Conservation (phyloP, 2,113 vertebrate genomes). For the Oriolus oriolus region DNA sequence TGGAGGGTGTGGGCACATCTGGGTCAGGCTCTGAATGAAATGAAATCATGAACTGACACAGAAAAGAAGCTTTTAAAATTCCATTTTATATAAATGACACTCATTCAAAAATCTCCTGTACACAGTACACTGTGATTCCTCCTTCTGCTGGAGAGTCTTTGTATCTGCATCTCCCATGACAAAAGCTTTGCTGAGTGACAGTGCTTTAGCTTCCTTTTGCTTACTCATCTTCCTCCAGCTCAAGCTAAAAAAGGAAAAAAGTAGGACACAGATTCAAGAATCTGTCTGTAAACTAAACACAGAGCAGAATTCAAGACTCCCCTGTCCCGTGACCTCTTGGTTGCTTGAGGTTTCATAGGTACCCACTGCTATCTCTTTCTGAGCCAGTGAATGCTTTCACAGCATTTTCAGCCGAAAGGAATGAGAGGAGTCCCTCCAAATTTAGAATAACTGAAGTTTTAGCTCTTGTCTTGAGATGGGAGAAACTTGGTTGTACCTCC, state of each 20-base stretch:
- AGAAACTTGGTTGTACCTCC: neutral
- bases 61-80: neutral
- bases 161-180: neutral
- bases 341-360: neutral
- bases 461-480: neutral
- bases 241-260: neutral
- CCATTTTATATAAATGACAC: neutral
- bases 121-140: neutral
- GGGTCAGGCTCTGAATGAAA: neutral
- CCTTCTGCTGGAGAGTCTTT: neutral
- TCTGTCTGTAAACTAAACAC: neutral
- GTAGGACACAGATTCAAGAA: neutral
- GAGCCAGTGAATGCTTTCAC: neutral
- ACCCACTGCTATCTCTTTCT: neutral
- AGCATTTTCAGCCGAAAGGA: neutral
- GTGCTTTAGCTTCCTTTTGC: neutral
- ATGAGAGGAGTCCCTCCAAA: neutral
- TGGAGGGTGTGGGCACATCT: neutral
- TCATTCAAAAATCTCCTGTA: neutral
- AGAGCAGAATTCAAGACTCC: neutral
- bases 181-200: neutral
- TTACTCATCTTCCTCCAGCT: neutral
- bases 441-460: neutral
- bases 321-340: accelerated
- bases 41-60: neutral